Percentiles rank a stretch among this genome's conserved stretches.
phyloP scores from a whole-genome alignment of 2,888 invertebrate genomes.

The Adela reaumurella region DNA sequence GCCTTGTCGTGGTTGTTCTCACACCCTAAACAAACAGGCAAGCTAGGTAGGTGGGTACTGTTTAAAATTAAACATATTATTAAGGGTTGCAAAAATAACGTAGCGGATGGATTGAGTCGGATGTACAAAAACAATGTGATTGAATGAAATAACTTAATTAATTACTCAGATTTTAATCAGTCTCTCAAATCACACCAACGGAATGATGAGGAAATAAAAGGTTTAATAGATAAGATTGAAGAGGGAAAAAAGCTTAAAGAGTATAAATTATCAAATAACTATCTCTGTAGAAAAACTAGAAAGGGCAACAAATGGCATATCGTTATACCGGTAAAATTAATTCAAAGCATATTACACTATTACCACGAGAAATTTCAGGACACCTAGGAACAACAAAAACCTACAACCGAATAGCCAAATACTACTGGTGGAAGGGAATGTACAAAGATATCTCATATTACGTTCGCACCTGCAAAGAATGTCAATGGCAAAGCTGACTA shows the following conservation, averaged over 20 bases:
- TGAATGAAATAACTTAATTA: neutral
- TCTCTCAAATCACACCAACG: neutral
- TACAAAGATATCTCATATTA: neutral
- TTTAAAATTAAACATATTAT: neutral
- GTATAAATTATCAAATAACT: neutral
- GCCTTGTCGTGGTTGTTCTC: slow-evolving; percentile 6
- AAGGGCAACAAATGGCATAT: neutral
- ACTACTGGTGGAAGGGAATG: neutral
- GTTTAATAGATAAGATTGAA: neutral
- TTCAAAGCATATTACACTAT: neutral
- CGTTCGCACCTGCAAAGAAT: neutral
- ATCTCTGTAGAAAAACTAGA: neutral
- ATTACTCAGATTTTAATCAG: neutral
- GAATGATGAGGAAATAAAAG: neutral
- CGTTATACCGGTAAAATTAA: neutral
- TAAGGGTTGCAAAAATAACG: neutral
- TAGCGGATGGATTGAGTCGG: neutral
- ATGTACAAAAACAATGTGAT: neutral
- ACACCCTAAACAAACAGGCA: slow-evolving; percentile 2
- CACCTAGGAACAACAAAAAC: neutral
- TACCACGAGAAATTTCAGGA: neutral
- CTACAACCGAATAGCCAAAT: neutral
- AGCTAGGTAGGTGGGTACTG: neutral
- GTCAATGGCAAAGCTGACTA: neutral
- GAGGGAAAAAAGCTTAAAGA: neutral